A percentile compares a stretch with the other conserved stretches of the same genome.
Conservation (phyloP, 2,888 invertebrate species). For the Carpatolechia fugitivella region DNA sequence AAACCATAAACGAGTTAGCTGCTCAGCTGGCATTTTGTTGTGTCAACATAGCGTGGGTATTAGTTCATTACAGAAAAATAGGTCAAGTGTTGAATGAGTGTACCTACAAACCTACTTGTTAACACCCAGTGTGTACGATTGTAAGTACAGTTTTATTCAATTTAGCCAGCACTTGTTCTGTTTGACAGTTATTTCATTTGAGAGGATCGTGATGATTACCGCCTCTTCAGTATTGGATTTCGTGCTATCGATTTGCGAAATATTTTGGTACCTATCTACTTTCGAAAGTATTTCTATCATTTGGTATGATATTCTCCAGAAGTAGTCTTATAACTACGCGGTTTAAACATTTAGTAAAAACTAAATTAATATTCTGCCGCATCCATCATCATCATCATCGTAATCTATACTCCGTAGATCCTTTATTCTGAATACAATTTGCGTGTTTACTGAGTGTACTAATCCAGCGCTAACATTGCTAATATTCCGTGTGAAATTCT, state of each 20-base stretch:
- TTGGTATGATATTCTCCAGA: no score
- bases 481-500: constrained; percentile 12
- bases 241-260: background rate
- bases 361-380: no score
- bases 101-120: background rate
- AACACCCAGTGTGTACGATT: background rate
- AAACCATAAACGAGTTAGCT: background rate
- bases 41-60: background rate
- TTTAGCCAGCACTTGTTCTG: background rate
- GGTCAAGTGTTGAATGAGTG: background rate
- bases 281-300: no score
- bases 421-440: no score
- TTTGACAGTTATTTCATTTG: background rate
- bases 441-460: background rate
- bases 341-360: no score
- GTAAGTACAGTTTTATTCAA: background rate
- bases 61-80: background rate
- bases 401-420: no score
- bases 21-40: background rate
- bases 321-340: no score
- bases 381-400: no score
- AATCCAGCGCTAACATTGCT: constrained; percentile 7
- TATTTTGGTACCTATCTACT: background rate
- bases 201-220: constrained; percentile 1
- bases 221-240: background rate